phyloP scores from a whole-genome alignment of 2,888 invertebrate genomes.

The Melinaea marsaeus region DNA sequence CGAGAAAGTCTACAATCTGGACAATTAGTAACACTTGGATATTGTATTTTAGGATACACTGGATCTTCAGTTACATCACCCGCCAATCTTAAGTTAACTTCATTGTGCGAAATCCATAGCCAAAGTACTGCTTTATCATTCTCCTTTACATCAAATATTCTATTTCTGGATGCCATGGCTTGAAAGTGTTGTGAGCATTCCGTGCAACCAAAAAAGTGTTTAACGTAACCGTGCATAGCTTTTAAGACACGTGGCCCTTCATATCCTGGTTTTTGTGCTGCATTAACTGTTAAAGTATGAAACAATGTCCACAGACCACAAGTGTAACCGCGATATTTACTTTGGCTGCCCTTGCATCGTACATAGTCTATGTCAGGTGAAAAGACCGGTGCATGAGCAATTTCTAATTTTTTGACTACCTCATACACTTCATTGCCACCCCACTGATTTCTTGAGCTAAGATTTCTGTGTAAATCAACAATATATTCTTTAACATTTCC shows the following conservation, averaged over 20 bases:
- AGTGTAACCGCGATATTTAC: constrained; percentile 89
- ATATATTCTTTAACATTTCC: constrained; percentile 81
- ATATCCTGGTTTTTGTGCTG: constrained; percentile 70
- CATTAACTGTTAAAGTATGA: constrained; percentile 92
- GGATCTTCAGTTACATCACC: constrained; percentile 95
- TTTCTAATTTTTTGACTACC: constrained; percentile 75
- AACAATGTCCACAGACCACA: constrained; percentile 97
- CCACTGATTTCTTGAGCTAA: constrained; percentile 68
- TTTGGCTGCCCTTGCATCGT: constrained; percentile 88
- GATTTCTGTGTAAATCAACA: constrained; percentile 77
- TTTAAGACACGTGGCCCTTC: constrained; percentile 84
- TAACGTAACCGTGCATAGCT: constrained; percentile 92
- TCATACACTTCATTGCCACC: constrained; percentile 79
- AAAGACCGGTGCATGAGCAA: constrained; percentile 76
- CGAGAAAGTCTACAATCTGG: constrained; percentile 79
- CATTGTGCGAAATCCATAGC: constrained; percentile 97
- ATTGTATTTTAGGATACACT: constrained; percentile 91
- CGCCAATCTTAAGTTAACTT: constrained; percentile 91
- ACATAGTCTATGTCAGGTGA: constrained; percentile 79
- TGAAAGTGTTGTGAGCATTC: constrained; percentile 94
- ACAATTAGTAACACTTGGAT: constrained; percentile 85
- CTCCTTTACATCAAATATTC: constrained; percentile 82
- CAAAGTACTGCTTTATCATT: constrained; percentile 90
- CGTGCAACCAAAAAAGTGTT: constrained; percentile 94
- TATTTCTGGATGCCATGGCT: constrained; percentile 85